Evolutionary conservation across 2,888 invertebrate species (phyloP), one percentile per base, ranked within the genome.

Genomic region (Brenthis ino): DNA sequence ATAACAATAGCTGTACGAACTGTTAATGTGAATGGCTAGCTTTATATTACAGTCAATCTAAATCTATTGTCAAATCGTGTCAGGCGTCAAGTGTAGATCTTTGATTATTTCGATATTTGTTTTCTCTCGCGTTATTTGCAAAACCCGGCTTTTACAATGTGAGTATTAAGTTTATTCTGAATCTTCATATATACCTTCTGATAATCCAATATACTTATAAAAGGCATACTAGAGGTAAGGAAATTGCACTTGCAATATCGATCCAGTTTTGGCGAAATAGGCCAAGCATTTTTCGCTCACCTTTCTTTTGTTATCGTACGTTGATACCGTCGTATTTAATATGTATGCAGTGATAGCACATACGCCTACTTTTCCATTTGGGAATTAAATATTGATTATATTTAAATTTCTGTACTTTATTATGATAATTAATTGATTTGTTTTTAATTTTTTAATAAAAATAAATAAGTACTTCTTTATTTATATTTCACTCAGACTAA

Each of bases 191-290:
- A 53, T 2, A 51, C 24, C 28, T 54, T 43, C 14, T 64, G 20
- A 51, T 28, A 51, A 56, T 51, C 16, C 11, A 11, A 28, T 60
- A 16, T 20, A 53, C 13, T 37, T 13, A n/a, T 47, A 50, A 53
- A 28, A 43, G 11, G 2, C n/a, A 48, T 28, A 56, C 50, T 55
- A 8, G 14, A 57, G 53, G 47, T 66, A 53, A 48, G 28, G 56
- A 33, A 57, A 14, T 50, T 75, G 71, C 74, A 75, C 37, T 67
- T 75, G 77, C 75, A 75, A 55, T 77, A 77, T 77, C 72, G 77
- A 77, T 77, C 77, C 69, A 66, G 57, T 71, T 75, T 71, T 64
- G 69, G 70, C 20, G 68, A 76, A 69, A 67, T 72, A 74, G 75
- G 71, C 63, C 74, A 72, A 70, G 50, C 61, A 66, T 58, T 33